These are phyloP conservation scores for Tokudaia muenninki DNA, from an alignment of 2,797 vertebrate species.

Conservation along the genomic window DNA sequence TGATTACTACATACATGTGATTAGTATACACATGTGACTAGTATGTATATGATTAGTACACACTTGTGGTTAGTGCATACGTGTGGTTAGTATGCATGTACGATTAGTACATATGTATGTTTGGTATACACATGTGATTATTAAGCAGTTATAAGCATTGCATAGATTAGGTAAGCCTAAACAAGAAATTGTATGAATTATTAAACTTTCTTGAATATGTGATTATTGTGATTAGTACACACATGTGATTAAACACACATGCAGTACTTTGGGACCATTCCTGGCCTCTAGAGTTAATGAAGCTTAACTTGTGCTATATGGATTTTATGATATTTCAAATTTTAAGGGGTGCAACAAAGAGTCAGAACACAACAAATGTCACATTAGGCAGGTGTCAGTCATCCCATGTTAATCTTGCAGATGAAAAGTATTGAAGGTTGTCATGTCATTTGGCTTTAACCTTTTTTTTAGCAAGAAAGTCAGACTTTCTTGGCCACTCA, in stretches of 20 bases:
- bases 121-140: background rate
- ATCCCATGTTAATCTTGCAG: background rate
- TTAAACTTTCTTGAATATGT: background rate
- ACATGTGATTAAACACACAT: background rate
- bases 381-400: background rate
- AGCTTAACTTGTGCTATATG: background rate
- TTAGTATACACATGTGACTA: background rate
- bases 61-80: background rate
- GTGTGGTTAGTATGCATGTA: background rate
- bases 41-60: background rate
- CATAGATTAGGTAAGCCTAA: too few species aligned
- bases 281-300: background rate
- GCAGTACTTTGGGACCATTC: background rate
- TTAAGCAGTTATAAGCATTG: too few species aligned
- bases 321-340: slow-evolving; percentile 10
- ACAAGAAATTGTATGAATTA: too few species aligned
- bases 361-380: background rate
- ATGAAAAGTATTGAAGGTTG: background rate
- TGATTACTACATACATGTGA: background rate
- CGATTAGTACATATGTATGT: background rate
- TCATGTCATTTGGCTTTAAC: background rate
- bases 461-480: background rate
- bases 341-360: background rate
- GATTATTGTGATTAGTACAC: background rate
- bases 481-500: background rate